Evolutionary conservation across 2,797 vertebrate species (phyloP).

Genomic region (Pseudopleuronectes americanus): DNA sequence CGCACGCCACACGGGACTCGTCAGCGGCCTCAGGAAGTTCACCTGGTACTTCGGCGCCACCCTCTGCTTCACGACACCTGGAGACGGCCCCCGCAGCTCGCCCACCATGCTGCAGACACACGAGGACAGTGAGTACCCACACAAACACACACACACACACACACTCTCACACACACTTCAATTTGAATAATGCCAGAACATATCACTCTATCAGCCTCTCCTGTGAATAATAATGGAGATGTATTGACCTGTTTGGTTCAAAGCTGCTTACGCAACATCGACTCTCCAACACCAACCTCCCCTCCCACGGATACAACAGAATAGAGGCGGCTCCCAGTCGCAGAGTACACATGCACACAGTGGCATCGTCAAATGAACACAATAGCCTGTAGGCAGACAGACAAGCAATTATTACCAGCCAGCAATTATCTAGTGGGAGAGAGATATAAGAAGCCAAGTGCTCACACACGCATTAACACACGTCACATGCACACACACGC

Average conservation of each 20-base stretch:
- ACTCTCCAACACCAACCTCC: not conserved
- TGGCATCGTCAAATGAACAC: constrained; percentile 63
- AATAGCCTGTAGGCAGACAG: constrained; percentile 69
- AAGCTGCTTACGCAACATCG: constrained; percentile 45
- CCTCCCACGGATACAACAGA: constrained; percentile 55
- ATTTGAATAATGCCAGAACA: constrained; percentile 23
- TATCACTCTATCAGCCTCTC: constrained; percentile 23
- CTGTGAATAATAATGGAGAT: constrained; percentile 43
- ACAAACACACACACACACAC: constrained; percentile 23
- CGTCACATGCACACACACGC: constrained; percentile 10
- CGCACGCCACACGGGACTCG: constrained; percentile 88
- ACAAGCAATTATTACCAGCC: constrained; percentile 77
- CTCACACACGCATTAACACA: constrained; percentile 7
- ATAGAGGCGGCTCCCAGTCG: constrained; percentile 58
- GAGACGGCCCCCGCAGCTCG: constrained; percentile 89
- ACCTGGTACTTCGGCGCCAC: constrained; percentile 89
- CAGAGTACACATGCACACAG: constrained; percentile 53
- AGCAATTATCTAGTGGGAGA: constrained; percentile 71
- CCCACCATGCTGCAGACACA: constrained; percentile 89
- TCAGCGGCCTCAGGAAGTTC: constrained; percentile 91
- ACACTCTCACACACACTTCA: not conserved
- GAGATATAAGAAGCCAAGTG: constrained; percentile 65
- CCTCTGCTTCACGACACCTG: constrained; percentile 95
- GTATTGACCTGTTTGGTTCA: constrained; percentile 53
- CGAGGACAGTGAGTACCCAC: constrained; percentile 91